Evolutionary conservation across 2,888 invertebrate genomes (phyloP).

Genomic region (Philonicus albiceps): DNA sequence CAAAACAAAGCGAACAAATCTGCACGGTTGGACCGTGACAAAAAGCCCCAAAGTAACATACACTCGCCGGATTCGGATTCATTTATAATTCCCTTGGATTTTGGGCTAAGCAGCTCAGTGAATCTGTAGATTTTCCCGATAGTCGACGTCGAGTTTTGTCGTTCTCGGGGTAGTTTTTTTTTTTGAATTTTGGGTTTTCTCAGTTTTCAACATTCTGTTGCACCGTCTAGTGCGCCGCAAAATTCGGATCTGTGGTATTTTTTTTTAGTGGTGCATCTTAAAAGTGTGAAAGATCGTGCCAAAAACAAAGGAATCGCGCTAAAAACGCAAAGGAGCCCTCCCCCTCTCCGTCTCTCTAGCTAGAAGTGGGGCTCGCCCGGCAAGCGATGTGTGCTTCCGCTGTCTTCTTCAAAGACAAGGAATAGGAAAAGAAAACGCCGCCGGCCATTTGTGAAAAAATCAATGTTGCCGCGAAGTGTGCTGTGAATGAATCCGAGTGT

Average conservation of each 20-base stretch:
- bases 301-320: neutral
- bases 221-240: neutral
- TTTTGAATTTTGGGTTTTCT: neutral
- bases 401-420: neutral
- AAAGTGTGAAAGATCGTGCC: neutral
- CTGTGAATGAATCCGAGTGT: constrained; percentile 31
- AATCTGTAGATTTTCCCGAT: neutral
- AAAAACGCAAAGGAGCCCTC: neutral
- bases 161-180: neutral
- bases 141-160: neutral
- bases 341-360: neutral
- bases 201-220: neutral
- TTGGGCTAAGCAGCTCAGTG: neutral
- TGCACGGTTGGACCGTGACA: neutral
- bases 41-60: neutral
- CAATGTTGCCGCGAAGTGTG: constrained; percentile 19
- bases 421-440: neutral
- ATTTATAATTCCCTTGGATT: neutral
- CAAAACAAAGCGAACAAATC: constrained; percentile 12
- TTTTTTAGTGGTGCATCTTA: neutral
- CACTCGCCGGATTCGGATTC: neutral
- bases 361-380: neutral
- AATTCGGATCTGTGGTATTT: neutral
- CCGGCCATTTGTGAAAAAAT: constrained; percentile 34
- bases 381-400: neutral